Conservation (phyloP, 2,797 vertebrate genomes). For the Apodemus agrarius region DNA sequence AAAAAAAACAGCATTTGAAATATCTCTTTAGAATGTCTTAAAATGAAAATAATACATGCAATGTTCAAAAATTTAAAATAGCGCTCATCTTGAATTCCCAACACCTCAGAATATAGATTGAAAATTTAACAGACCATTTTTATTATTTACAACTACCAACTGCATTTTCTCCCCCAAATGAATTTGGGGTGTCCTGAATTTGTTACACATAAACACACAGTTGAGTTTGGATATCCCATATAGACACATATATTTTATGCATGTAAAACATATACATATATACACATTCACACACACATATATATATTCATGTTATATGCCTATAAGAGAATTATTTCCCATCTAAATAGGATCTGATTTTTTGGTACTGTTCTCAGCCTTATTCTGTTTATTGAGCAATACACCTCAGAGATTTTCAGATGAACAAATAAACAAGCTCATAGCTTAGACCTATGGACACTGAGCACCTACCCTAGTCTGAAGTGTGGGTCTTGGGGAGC, state of each 20-base stretch:
- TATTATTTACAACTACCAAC: conserved; percentile 19
- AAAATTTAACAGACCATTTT: background rate
- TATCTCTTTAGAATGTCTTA: background rate
- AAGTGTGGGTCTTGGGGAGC: background rate
- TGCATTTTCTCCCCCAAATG: background rate
- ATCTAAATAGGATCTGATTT: background rate
- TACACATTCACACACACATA: background rate
- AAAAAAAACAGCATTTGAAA: background rate
- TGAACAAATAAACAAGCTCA: background rate
- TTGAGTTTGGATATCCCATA: background rate
- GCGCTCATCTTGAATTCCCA: conserved; percentile 4
- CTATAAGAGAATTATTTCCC: background rate
- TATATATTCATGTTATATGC: background rate
- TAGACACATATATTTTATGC: background rate
- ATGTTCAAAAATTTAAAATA: conserved; percentile 11
- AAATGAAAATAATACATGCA: background rate
- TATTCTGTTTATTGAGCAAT: background rate
- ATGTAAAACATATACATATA: background rate
- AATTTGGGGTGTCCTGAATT: background rate
- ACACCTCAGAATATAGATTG: background rate
- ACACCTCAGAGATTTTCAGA: conserved; percentile 8
- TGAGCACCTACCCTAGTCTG: background rate
- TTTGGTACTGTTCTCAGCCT: background rate
- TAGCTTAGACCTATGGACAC: background rate
- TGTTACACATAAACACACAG: background rate